Conservation (phyloP, 53 echinoderm and acorn worm species). For the Pentamera pediparva region DNA sequence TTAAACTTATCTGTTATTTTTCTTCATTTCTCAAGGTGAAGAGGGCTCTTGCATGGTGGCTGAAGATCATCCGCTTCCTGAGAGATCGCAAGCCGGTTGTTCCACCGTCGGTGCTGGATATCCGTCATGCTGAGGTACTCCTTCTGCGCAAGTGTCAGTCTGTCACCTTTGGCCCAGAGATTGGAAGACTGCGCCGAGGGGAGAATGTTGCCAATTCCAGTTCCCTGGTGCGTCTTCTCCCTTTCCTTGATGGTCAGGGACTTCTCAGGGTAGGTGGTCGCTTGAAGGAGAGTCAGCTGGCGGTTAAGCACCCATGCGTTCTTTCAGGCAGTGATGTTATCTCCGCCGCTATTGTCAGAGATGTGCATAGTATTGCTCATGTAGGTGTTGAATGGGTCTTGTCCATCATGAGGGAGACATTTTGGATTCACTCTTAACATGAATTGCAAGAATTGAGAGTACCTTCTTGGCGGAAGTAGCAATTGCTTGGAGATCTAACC, state of each 20-base stretch:
- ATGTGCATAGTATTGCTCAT: neutral
- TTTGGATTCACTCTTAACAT: no score
- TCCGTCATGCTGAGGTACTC: neutral
- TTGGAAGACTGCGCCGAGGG: neutral
- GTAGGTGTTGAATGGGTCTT: neutral
- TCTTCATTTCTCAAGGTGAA: neutral
- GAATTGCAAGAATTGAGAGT: no score
- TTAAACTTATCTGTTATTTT: neutral
- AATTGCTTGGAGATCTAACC: no score
- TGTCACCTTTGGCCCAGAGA: neutral
- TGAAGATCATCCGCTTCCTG: neutral
- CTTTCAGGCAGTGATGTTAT: neutral
- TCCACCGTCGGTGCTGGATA: neutral
- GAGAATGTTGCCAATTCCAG: neutral
- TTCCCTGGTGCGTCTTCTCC: neutral
- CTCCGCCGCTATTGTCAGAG: constrained; percentile 1
- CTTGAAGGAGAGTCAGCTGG: neutral
- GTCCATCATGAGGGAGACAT: neutral
- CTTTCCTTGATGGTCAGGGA: neutral
- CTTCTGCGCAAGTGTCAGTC: neutral
- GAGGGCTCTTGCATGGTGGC: constrained; percentile 2
- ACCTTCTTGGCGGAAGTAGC: no score
- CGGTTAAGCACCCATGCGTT: neutral
- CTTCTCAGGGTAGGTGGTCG: neutral
- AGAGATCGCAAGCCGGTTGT: neutral